Conservation (phyloP, 2,888 invertebrate species). For the Hymenopus coronatus region DNA sequence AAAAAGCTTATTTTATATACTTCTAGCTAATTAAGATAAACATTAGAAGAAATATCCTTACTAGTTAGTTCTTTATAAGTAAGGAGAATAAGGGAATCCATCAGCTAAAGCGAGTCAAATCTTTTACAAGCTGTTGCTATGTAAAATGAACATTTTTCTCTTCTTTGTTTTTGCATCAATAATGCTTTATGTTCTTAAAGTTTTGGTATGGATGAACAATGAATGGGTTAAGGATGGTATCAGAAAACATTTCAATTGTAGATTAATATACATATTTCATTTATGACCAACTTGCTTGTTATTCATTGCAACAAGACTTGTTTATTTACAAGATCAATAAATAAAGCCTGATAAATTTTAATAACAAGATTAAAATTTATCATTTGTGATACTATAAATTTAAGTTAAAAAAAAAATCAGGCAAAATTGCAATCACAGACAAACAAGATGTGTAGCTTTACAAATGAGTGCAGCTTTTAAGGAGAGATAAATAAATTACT, state of each 20-base stretch:
- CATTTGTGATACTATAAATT: not conserved
- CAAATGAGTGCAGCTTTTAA: not conserved
- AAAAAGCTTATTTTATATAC: too few relatives aligned
- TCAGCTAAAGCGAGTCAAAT: too few relatives aligned
- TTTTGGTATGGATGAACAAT: not conserved
- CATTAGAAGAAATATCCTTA: too few relatives aligned
- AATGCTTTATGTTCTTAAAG: too few relatives aligned
- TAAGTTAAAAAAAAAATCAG: constrained; percentile 16
- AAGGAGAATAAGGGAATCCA: too few relatives aligned
- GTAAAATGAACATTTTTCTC: too few relatives aligned
- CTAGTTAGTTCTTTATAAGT: too few relatives aligned
- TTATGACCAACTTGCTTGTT: constrained; percentile 41
- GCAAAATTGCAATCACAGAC: not conserved
- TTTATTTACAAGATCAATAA: constrained; percentile 26
- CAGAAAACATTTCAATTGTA: not conserved
- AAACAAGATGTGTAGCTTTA: not conserved
- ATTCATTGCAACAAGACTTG: constrained; percentile 25
- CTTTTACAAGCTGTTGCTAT: too few relatives aligned
- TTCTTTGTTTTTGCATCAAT: too few relatives aligned
- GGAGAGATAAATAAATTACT: not conserved
- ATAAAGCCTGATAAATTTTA: constrained; percentile 23
- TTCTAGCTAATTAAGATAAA: too few relatives aligned
- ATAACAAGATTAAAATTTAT: constrained; percentile 13
- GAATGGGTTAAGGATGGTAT: not conserved
- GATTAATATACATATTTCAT: constrained; percentile 20